phyloP scores from a whole-genome alignment of 2,888 invertebrate species.

The Tribolium freemani region DNA sequence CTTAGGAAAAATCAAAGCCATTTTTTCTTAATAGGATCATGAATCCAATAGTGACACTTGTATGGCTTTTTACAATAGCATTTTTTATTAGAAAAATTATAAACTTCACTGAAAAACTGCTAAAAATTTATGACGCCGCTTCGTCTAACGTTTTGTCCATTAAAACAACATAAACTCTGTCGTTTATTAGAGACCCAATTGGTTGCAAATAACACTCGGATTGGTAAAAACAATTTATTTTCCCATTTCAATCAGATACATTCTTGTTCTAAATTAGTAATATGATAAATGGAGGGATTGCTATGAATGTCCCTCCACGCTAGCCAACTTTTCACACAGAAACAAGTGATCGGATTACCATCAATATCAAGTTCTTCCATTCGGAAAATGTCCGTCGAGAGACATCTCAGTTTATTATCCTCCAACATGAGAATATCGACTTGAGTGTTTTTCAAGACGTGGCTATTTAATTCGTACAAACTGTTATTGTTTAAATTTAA shows the following conservation, averaged over 20 bases:
- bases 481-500: conserved; percentile 42
- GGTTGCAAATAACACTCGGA: neutral
- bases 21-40: no score
- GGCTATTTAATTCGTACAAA: conserved; percentile 2
- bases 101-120: no score
- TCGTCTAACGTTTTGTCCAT: neutral
- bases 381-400: conserved; percentile 24
- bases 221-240: no score
- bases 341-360: conserved; percentile 39
- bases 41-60: no score
- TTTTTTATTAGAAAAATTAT: no score
- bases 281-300: conserved; percentile 34
- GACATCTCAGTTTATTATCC: conserved; percentile 33
- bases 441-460: neutral
- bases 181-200: neutral
- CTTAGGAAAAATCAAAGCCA: no score
- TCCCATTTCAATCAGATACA: conserved; percentile 5
- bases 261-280: conserved; percentile 25
- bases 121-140: conserved; percentile 3
- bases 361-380: conserved; percentile 37
- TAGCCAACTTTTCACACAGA: conserved; percentile 33
- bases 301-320: conserved; percentile 32
- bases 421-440: conserved; percentile 26
- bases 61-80: no score
- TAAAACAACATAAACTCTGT: conserved; percentile 3